These are phyloP conservation scores for Chrysolina haemoptera DNA, from an alignment of 2,888 invertebrate genomes.

Conservation along the genomic window DNA sequence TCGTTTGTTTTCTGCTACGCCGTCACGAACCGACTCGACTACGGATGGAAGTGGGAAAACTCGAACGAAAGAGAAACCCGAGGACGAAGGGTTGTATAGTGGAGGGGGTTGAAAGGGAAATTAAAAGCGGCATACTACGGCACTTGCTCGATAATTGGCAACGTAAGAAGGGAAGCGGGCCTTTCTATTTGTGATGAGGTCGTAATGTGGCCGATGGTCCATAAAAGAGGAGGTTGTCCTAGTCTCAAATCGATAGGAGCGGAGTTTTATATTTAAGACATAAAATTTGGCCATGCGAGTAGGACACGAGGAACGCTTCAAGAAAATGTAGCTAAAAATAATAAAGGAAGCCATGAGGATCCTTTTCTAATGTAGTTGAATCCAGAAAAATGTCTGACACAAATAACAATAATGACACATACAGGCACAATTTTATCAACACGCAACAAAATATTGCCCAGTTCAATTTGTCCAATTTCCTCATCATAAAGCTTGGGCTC, in stretches of 20 bases:
- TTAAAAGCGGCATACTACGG: conserved; percentile 14
- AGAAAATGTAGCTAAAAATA: no score
- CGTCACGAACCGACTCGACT: background rate
- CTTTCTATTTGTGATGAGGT: background rate
- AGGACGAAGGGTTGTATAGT: background rate
- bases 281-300: no score
- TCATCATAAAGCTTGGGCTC: no score
- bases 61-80: conserved; percentile 21
- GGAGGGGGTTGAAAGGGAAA: conserved; percentile 9
- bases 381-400: no score
- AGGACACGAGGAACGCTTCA: no score
- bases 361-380: no score
- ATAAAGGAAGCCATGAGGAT: no score
- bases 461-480: no score
- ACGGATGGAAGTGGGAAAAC: conserved; percentile 16
- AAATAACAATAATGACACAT: no score
- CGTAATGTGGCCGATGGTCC: background rate
- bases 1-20: background rate
- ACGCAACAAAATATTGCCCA: no score
- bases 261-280: background rate
- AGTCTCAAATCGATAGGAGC: conserved; percentile 6
- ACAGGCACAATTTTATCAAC: no score
- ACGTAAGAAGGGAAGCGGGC: background rate
- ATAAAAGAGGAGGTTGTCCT: conserved; percentile 12
- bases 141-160: background rate